These are phyloP conservation scores for Eolophus roseicapilla DNA, from an alignment of 2,113 vertebrate species.

Conservation along the genomic window DNA sequence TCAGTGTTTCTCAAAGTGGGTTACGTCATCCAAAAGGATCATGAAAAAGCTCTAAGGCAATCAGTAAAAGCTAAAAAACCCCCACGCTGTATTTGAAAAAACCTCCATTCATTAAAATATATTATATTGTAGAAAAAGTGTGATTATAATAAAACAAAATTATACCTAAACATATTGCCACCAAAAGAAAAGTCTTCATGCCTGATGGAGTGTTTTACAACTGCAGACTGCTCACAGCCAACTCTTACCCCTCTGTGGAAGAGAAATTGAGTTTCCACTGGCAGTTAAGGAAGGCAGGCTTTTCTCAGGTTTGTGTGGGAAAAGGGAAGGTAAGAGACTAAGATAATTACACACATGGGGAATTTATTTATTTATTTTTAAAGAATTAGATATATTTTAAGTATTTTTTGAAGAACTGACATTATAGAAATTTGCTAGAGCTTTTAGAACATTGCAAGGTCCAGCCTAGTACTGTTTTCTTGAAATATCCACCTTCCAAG, in stretches of 20 bases:
- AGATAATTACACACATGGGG: not conserved
- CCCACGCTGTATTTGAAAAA: not conserved
- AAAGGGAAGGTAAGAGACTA: not conserved
- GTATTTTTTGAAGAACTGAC: not conserved
- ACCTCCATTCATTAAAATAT: not conserved
- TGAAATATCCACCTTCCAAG: not conserved
- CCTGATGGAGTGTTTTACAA: not conserved
- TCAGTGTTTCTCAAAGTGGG: not conserved
- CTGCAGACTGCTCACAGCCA: not conserved
- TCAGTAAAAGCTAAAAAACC: not conserved
- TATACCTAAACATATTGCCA: not conserved
- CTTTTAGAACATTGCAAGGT: not conserved
- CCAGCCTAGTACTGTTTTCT: not conserved
- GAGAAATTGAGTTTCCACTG: not conserved
- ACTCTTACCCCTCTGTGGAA: not conserved
- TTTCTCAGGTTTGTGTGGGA: not conserved
- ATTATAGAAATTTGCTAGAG: not conserved
- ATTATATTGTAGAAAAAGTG: not conserved
- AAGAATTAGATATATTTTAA: not conserved
- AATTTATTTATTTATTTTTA: not conserved
- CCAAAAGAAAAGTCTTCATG: not conserved
- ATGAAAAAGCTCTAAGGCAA: not conserved
- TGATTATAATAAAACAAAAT: not conserved
- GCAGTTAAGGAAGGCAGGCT: not conserved
- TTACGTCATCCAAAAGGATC: not conserved